Base-by-base conservation (phyloP, 2,797 vertebrate species). In the Netta rufina region DNA sequence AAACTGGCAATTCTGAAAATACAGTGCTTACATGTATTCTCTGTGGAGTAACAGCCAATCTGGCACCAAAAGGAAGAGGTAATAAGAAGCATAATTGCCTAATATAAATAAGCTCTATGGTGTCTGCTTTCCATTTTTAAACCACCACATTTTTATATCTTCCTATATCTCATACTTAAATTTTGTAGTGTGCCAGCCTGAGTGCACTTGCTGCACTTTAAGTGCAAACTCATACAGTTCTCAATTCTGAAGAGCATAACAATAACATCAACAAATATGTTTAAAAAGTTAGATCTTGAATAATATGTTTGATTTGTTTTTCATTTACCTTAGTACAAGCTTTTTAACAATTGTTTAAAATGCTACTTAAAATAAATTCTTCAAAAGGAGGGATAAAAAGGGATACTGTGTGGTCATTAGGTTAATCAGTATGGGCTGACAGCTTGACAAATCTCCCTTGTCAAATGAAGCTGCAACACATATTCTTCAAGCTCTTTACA, bases 21-120 rank as follows among this genome's bases (percentile, higher is more conserved):
- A 77, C 14, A 73, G 24, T 64, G 83, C 86, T 95, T 86, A 88
- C 24, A 43, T 92, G 38, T 87, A 91, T 94, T 97, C 93, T 97
- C 91, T 76, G 30, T 62, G 82, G 78, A 95, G 64, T 94, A 96
- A 92, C 81, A 96, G 76, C 86, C 91, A 96, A 88, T 91, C 82
- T 96, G 95, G 66, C 77, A 92, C 67, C 61, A 93, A 92, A 76
- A 92, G 61, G 54, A 96, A 96, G 84, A 96, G 47, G 57, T 89
- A 97, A 95, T 96, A 94, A 96, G 84, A 94, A 97, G 64, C 76
- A 36, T 92, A 95, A 97, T 97, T 97, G 93, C 67, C 61, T 96
- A 79, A 88, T 95, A 94, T 93, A 97, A 97, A 96, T 95, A 94
- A 97, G 43, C 41, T 94, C 86, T 94, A 47, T 56, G 69, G 84